These are phyloP conservation scores for Paragorgia papillata DNA, from an alignment of 92 coral and sea anemone species.

Conservation along the genomic window DNA sequence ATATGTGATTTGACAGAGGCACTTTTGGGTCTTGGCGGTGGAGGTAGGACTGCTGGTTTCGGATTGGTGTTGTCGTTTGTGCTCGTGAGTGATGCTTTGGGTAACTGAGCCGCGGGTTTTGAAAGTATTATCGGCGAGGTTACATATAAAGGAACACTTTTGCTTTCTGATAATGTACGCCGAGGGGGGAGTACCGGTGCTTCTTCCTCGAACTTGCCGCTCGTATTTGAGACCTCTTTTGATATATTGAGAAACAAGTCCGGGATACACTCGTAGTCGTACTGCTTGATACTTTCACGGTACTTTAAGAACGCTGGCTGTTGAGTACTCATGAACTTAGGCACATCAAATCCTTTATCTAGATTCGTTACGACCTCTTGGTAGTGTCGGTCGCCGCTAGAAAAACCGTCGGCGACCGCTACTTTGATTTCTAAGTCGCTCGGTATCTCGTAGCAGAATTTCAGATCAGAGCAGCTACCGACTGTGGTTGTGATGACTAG, in stretches of 20 bases:
- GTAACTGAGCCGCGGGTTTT: too few species aligned
- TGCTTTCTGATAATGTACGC: background rate
- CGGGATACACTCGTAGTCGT: constrained; percentile 47
- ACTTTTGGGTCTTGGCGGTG: too few species aligned
- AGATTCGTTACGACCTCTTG: constrained; percentile 1
- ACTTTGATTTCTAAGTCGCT: constrained; percentile 20
- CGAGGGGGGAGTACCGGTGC: constrained; percentile 1
- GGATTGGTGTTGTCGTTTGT: too few species aligned
- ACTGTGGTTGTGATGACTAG: constrained; percentile 17
- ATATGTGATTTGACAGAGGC: too few species aligned
- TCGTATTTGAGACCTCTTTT: background rate
- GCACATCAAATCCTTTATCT: constrained; percentile 23
- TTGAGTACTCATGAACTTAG: background rate
- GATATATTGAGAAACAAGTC: constrained; percentile 8
- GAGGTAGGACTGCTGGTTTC: too few species aligned
- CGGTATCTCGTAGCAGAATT: constrained; percentile 41
- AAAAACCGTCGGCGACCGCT: constrained; percentile 25
- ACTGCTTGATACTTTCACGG: constrained; percentile 76
- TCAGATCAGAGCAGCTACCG: background rate
- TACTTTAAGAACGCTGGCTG: background rate
- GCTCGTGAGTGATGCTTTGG: background rate
- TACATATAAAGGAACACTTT: background rate
- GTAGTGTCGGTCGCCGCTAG: background rate
- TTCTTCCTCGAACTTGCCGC: background rate
- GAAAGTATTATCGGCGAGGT: background rate